Evolutionary conservation across 2,113 vertebrate species (phyloP), one percentile per base, ranked within the genome.

Genomic region (Pangasianodon hypophthalmus): DNA sequence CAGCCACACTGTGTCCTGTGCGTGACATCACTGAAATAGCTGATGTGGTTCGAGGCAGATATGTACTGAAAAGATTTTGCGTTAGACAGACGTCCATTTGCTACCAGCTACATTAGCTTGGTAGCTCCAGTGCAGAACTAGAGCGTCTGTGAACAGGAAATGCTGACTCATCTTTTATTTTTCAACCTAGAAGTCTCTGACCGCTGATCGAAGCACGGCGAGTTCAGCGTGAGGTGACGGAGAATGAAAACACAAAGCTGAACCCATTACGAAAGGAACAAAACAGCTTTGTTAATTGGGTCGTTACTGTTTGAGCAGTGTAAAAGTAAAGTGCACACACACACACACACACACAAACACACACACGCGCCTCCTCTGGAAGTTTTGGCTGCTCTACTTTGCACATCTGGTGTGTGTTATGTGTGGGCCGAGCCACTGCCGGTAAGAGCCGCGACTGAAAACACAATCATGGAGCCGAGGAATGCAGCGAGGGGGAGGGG

Each of bases 361-460:
- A 83, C n/a, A 83, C 54, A 58, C 32, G 58, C 41, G 67, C 24
- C 84, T 85, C 44, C 80, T 56, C 56, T 73, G 54, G 67, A 86
- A 54, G 56, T 37, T 85, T 89, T 88, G 87, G 83, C 87, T 87
- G 87, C 62, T 90, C 82, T 64, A 86, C 82, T 88, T 90, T 88
- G 50, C 89, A 91, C 92, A 92, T 91, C 86, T 92, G 92, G 84
- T 92, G 91, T 50, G 90, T 84, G 88, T 92, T 92, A 91, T 67
- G 89, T 44, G 89, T 85, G 60, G 92, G 85, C 80, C 83, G 75
- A 89, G 87, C 81, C 87, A 89, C 88, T 91, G 92, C 92, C 89
- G 82, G 92, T 90, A 90, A 90, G 73, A 88, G 69, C 80, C 62
- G 37, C 58, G 85, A 82, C 81, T 54, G 89, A 88, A 89, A 91